Base-by-base conservation (phyloP, 2,888 invertebrate species). In the Parelbella ahira region DNA sequence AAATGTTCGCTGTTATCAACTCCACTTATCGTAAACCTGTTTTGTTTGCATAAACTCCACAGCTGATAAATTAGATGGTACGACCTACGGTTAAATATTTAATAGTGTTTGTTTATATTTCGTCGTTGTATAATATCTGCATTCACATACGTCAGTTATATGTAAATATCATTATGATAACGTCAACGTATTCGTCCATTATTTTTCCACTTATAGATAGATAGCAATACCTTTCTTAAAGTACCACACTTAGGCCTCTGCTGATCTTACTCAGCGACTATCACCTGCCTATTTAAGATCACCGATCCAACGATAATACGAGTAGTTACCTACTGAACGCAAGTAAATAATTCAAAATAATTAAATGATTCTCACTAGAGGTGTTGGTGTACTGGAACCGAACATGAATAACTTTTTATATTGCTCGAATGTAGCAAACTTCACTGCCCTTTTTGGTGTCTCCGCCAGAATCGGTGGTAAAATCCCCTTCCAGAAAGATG, bases 391-490 rank as follows among this genome's bases (percentile, higher is more conserved):
- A 45, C 89, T 88, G 20, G 93, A 90, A 36, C 94, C 94, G 77
- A 95, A 95, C 77, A 94, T 86, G 71, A 96, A 96, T 54, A 96
- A 73, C 56, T 92, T 90, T 83, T 97, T 97, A 64, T 96, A 96
- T 72, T 97, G 96, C 78, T 97, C 97, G 84, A 97, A 98, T 13
- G 95, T 94, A 60, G 96, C 92, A 79, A 98, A 98, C 89, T 98
- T 98, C 6, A 96, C 93, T 7, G 97, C 97, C 63, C 97, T 80
- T 77, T 98, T 98, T 1, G 98, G 98, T 0, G 97, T 98, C 86
- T 98, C 98, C 4, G 96, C 97, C 47, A 97, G 73, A 56, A 98
- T 93, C 3, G 98, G 98, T 2, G 97, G 98, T 51, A 97, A 57
- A 53, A 98, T 95, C 47, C 98, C 98, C 88, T 97, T 97, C 93